Evolutionary conservation across 2,113 vertebrate species (phyloP).

Genomic region (Phylloscopus trochilus): DNA sequence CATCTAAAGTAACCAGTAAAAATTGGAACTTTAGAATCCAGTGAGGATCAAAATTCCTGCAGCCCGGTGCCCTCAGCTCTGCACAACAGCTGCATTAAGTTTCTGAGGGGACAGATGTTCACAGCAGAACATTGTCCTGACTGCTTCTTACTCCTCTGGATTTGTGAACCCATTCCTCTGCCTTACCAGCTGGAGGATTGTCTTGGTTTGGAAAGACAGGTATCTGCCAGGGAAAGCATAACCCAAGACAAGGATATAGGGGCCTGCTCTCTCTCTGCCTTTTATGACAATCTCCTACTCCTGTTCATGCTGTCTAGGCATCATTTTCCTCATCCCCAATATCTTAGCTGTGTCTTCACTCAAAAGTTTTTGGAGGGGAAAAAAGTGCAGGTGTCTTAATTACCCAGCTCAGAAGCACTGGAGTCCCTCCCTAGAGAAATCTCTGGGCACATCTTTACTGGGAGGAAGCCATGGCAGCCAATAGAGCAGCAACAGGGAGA

Average conservation of each 20-base stretch:
- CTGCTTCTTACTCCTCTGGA: background rate
- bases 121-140: background rate
- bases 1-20: background rate
- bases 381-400: background rate
- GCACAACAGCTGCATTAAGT: fast-evolving
- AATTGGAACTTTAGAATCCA: background rate
- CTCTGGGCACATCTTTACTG: background rate
- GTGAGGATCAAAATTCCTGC: background rate
- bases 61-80: background rate
- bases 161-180: background rate
- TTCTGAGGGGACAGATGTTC: background rate
- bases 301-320: background rate
- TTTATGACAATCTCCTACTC: background rate
- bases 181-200: background rate
- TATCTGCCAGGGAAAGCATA: too few relatives aligned
- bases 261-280: background rate
- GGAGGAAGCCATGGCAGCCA: background rate
- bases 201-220: too few relatives aligned
- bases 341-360: background rate
- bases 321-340: background rate
- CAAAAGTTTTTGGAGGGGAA: background rate
- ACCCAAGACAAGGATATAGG: too few relatives aligned
- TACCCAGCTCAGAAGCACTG: background rate
- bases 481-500: background rate
- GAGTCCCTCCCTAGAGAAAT: background rate